Percentiles rank a stretch among this genome's conserved stretches.
phyloP scores from a whole-genome alignment of 2,113 vertebrate species.

The Peromyscus polionotus region DNA sequence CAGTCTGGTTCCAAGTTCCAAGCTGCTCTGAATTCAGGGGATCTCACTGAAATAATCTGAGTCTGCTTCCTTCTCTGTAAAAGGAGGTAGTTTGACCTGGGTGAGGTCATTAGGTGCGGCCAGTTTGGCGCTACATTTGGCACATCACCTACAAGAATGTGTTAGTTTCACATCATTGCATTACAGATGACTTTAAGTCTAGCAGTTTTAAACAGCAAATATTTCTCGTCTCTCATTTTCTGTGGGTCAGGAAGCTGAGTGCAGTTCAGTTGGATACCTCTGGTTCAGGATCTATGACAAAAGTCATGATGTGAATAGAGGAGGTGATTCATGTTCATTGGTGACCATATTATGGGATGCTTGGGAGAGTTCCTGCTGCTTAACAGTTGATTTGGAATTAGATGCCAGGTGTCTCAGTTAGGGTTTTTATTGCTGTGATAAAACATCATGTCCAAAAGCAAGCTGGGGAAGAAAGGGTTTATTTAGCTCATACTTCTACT shows the following conservation, averaged over 20 bases:
- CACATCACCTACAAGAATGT: neutral
- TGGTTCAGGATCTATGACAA: neutral
- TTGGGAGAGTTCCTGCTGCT: neutral
- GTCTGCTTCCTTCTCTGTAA: neutral
- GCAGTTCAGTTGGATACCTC: neutral
- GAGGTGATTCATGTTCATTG: neutral
- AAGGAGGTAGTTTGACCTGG: neutral
- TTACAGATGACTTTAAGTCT: neutral
- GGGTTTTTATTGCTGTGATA: neutral
- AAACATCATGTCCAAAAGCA: neutral
- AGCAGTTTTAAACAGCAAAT: neutral
- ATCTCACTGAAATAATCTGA: neutral
- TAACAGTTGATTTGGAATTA: neutral
- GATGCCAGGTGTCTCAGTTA: neutral
- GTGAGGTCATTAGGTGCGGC: neutral
- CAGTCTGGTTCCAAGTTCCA: neutral
- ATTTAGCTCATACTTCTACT: neutral
- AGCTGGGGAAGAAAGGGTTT: neutral
- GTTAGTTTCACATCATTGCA: neutral
- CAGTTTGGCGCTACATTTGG: neutral
- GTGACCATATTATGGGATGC: neutral
- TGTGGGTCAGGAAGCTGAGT: neutral
- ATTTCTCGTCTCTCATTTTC: neutral
- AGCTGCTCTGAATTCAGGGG: neutral
- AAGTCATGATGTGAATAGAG: neutral